These are phyloP conservation scores for Ormyrus thymus DNA, from an alignment of 2,888 invertebrate species.

Conservation along the genomic window DNA sequence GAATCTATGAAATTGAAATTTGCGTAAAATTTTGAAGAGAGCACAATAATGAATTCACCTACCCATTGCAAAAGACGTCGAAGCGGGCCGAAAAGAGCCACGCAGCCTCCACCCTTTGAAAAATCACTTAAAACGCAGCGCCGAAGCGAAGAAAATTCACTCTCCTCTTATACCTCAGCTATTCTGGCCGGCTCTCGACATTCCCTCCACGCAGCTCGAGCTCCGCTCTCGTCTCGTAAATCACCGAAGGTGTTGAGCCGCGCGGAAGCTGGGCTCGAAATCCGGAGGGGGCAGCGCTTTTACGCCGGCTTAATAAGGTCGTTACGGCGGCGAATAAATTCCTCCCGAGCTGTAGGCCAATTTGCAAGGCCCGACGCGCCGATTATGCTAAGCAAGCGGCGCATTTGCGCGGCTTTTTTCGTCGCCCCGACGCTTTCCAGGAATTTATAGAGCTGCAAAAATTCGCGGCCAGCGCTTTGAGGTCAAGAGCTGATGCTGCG, in stretches of 20 bases:
- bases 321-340: conserved; percentile 50
- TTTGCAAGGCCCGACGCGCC: conserved; percentile 46
- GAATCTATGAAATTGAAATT: no score
- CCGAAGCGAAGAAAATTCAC: no score
- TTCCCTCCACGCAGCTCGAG: conserved; percentile 1
- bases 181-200: no score
- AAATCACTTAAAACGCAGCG: no score
- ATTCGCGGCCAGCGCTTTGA: not conserved
- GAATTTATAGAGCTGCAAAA: conserved; percentile 1
- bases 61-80: no score
- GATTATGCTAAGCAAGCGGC: conserved; percentile 51
- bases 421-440: not conserved
- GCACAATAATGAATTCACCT: no score
- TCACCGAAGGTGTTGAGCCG: conserved; percentile 65
- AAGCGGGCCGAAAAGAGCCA: no score
- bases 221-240: conserved; percentile 63
- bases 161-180: no score
- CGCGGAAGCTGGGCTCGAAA: conserved; percentile 45
- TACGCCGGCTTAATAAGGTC: conserved; percentile 51
- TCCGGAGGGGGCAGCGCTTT: conserved; percentile 18
- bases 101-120: no score
- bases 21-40: no score
- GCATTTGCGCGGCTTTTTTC: conserved; percentile 3
- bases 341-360: conserved; percentile 34
- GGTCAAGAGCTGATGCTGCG: no score